Base-by-base conservation (phyloP, 2,113 vertebrate genomes). In the Chauna torquata region DNA sequence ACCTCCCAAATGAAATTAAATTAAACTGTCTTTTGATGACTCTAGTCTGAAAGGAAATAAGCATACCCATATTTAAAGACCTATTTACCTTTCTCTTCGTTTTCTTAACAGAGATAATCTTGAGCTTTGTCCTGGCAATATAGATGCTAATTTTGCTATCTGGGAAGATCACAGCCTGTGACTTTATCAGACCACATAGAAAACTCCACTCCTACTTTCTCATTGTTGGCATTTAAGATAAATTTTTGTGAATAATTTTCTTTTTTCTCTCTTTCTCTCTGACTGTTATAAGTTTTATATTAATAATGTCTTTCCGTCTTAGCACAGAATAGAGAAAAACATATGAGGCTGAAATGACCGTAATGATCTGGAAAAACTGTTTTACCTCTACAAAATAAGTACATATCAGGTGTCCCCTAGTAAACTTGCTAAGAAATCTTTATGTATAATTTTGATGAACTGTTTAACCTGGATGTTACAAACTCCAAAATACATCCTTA, bases 121-220 rank as follows among this genome's bases (percentile, higher is more conserved):
- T 25, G 15, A 94, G 34, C 34, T 88, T 94, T 95, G 80, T 91
- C 62, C 36, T 80, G 84, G 57, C 52, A 94, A 92, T 89, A 95
- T 5, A 94, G 92, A 85, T 95, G 70, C 32, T 94, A 94, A 94
- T 96, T 92, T 94, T 82, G 38, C 81, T 89, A 75, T 82, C 77
- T 76, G 58, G 44, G 40, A 91, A 96, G 91, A 91, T 94, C 86
- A 80, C 40, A 64, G 38, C 40, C 76, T 86, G 34, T 58, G 69
- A 91, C 36, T 82, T 18, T 52, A 22, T 86, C 54, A 92, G n/a
- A 93, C 47, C 23, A 52, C 80, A 90, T 12, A 49, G 64, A 93
- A 93, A 91, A 78, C 30, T 61, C 40, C 45, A 52, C 16, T 79
- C 38, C n/a, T 84, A 47, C 27, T 91, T 89, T 94, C 61, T 47